Base-by-base conservation (phyloP, 2,113 vertebrate genomes). In the Fulmarus glacialis region DNA sequence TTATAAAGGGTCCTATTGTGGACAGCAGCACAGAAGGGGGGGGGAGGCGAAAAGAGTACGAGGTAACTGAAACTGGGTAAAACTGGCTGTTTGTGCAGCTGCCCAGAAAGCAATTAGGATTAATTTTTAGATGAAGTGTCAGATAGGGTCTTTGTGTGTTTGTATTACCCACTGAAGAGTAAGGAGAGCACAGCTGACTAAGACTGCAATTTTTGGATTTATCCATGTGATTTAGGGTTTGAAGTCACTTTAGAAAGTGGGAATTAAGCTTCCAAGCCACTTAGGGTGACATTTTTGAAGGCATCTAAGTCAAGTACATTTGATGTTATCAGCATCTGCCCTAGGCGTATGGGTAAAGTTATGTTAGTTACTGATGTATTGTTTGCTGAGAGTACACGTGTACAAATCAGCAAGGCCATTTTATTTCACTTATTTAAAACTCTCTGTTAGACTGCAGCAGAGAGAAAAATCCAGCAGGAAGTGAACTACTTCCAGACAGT, bases 51-150 rank as follows among this genome's bases (percentile, higher is more conserved):
- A 47, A 62, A 55, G 34, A 58, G 11, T 55, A 64, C 86, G 71
- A 90, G 48, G 87, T 91, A 92, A 91, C 80, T 52, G 70, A 72
- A 93, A 67, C 50, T 63, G 73, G 82, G 58, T 91, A 85, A 84
- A 91, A 34, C 90, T 74, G 92, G 24, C 74, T 95, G 87, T 90
- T 93, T 96, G 68, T 93, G 90, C 91, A 87, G 91, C 94, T 97
- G 89, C 68, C 83, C 83, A 85, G 81, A 94, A 82, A 85, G 81
- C 89, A 89, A 84, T 95, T 84, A 82, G 68, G 87, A 89, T 87
- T 95, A 91, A 89, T 95, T 93, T 93, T 96, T 82, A 97, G 95
- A 92, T 92, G 72, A 77, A 81, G 64, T 75, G 36, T 82, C 81
- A 81, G 72, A 60, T 87, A 87, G 30, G 32, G 15, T 71, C 27